Conservation (phyloP, 2,888 invertebrate species). For the Micoletzkya japonica region DNA sequence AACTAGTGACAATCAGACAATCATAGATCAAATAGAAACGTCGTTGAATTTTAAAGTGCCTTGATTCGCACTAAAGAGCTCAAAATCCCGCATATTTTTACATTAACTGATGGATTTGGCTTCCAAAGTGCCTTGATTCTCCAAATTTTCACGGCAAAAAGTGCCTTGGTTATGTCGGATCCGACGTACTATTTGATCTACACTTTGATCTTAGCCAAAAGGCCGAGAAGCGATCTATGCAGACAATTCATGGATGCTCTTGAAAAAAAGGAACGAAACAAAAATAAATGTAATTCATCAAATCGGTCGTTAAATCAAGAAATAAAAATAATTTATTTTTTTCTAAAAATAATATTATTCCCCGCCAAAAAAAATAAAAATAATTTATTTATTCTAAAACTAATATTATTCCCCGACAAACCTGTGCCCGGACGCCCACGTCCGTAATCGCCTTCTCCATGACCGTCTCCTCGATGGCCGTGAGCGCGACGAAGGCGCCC, state of each 20-base stretch:
- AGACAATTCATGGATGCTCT: too few species aligned
- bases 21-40: too few species aligned
- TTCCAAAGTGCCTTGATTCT: background rate
- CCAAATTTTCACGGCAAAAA: background rate
- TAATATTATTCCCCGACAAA: background rate
- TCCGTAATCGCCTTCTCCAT: conserved; percentile 7
- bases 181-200: too few species aligned
- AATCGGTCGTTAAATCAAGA: too few species aligned
- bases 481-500: conserved; percentile 17
- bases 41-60: too few species aligned
- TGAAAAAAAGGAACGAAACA: too few species aligned
- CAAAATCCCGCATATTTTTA: background rate
- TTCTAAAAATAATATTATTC: background rate
- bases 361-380: background rate
- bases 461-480: conserved; percentile 16
- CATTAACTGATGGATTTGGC: background rate
- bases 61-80: too few species aligned
- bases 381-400: background rate
- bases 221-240: too few species aligned
- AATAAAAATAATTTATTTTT: background rate
- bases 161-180: background rate
- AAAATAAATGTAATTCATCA: too few species aligned
- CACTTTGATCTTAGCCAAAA: too few species aligned
- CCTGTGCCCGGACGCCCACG: conserved; percentile 14
- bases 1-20: too few species aligned